Evolutionary conservation across 2,113 vertebrate species (phyloP).

Genomic region (Aix galericulata): DNA sequence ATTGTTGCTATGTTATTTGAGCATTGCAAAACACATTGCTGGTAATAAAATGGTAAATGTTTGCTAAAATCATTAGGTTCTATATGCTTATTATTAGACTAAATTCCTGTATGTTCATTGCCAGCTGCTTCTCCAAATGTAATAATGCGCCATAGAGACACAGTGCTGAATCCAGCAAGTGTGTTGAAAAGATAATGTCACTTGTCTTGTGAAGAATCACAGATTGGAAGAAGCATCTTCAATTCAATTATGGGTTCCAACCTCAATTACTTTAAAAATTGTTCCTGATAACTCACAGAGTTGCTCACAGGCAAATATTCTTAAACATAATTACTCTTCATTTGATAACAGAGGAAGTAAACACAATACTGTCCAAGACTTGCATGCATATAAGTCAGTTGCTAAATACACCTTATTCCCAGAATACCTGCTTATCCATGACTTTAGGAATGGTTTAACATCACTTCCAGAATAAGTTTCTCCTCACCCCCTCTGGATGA

Average conservation of each 20-base stretch:
- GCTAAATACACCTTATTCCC: not conserved
- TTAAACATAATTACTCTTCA: constrained; percentile 46
- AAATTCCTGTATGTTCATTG: constrained; percentile 38
- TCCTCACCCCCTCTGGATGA: not conserved
- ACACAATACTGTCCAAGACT: not conserved
- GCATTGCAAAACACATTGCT: not conserved
- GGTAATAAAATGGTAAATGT: constrained; percentile 43
- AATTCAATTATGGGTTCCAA: constrained; percentile 46
- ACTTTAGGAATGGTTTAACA: not conserved
- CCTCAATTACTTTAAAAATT: constrained; percentile 36
- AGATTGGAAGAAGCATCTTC: constrained; percentile 12
- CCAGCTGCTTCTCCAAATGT: constrained; percentile 49
- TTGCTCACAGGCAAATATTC: constrained; percentile 3
- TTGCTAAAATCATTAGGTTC: constrained; percentile 48
- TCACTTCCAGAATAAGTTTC: not conserved
- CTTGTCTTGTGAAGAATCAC: constrained; percentile 31
- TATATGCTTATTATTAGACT: constrained; percentile 33
- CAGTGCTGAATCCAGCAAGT: not conserved
- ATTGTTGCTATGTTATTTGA: not conserved
- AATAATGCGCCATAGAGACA: not conserved
- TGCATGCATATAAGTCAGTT: not conserved
- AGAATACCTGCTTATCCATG: constrained; percentile 22
- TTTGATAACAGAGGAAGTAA: constrained; percentile 17
- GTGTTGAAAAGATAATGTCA: not conserved
- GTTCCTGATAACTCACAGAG: constrained; percentile 29